Evolutionary conservation across 2,888 invertebrate species (phyloP).

Genomic region (Craniophora ligustri): DNA sequence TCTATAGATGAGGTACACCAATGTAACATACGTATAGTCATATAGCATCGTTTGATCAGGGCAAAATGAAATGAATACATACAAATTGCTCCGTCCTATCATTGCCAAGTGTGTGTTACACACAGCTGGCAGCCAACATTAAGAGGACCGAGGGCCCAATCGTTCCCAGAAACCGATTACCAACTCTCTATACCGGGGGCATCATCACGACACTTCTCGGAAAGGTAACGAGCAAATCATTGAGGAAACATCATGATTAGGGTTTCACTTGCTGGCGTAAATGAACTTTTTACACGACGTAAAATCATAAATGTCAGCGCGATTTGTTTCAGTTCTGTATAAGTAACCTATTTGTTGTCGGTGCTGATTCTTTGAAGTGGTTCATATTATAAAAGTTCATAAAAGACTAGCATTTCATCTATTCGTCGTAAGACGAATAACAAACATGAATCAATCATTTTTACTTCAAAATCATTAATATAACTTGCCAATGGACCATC

Average conservation of each 20-base stretch:
- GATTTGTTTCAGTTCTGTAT: conserved; percentile 38
- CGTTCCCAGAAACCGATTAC: conserved; percentile 54
- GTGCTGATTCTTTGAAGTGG: conserved; percentile 1
- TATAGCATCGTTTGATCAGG: conserved; percentile 22
- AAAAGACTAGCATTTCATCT: no score
- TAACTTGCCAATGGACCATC: no score
- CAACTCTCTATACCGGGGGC: conserved; percentile 38
- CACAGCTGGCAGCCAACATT: conserved; percentile 15
- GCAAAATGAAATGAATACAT: conserved; percentile 36
- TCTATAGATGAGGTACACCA: conserved; percentile 1
- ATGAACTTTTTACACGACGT: conserved; percentile 48
- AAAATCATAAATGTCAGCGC: conserved; percentile 40
- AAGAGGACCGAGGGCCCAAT: conserved; percentile 38
- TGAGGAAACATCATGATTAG: conserved; percentile 40
- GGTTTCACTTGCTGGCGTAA: conserved; percentile 45
- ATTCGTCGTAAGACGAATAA: no score
- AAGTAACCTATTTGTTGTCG: conserved; percentile 18
- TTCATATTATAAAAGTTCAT: background rate
- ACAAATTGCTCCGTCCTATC: conserved; percentile 27
- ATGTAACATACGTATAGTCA: no score
- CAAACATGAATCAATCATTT: no score
- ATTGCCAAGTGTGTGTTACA: conserved; percentile 30
- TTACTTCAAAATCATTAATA: no score
- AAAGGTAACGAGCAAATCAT: conserved; percentile 43
- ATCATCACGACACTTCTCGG: conserved; percentile 53